Percentiles rank a stretch among this genome's conserved stretches.
phyloP scores from a whole-genome alignment of 2,888 invertebrate species.

The Trypoxylon attenuatum region DNA sequence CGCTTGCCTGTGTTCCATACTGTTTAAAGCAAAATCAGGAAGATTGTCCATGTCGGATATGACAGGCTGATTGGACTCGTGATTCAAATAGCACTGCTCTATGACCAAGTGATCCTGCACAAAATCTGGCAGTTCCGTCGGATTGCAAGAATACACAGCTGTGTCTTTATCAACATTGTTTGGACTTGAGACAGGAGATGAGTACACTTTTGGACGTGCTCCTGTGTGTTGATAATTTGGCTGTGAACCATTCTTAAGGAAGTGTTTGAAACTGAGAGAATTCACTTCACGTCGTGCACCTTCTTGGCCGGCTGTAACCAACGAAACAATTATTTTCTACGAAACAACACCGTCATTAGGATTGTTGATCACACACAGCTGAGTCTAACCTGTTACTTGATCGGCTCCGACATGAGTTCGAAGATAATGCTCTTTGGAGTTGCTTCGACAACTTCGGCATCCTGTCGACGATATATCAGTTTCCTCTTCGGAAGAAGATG shows the following conservation, averaged over 20 bases:
- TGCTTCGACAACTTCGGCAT: constrained; percentile 17
- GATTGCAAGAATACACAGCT: constrained; percentile 76
- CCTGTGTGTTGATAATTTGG: constrained; percentile 82
- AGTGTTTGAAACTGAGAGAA: constrained; percentile 91
- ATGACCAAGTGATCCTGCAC: constrained; percentile 92
- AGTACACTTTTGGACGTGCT: constrained; percentile 85
- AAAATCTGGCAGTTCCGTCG: constrained; percentile 88
- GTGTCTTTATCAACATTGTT: constrained; percentile 76
- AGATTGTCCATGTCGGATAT: constrained; percentile 81
- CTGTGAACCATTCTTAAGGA: constrained; percentile 82
- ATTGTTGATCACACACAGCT: too few relatives aligned
- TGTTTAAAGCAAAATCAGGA: constrained; percentile 81
- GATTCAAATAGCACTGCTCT: constrained; percentile 82
- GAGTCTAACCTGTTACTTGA: constrained; percentile 54
- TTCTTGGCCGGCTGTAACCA: constrained; percentile 74
- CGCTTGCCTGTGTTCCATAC: constrained; percentile 62
- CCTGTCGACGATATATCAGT: constrained; percentile 39
- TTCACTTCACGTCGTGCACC: constrained; percentile 81
- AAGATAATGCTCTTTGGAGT: constrained; percentile 28
- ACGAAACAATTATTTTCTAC: constrained; percentile 48
- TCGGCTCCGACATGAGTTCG: constrained; percentile 41
- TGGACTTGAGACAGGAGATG: constrained; percentile 73
- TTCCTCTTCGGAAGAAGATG: constrained; percentile 59
- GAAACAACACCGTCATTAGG: neutral
- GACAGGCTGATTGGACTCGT: constrained; percentile 66